Evolutionary conservation across 1,140 invertebrate genomes (phyloP).

Genomic region (Palaemon carinicauda): DNA sequence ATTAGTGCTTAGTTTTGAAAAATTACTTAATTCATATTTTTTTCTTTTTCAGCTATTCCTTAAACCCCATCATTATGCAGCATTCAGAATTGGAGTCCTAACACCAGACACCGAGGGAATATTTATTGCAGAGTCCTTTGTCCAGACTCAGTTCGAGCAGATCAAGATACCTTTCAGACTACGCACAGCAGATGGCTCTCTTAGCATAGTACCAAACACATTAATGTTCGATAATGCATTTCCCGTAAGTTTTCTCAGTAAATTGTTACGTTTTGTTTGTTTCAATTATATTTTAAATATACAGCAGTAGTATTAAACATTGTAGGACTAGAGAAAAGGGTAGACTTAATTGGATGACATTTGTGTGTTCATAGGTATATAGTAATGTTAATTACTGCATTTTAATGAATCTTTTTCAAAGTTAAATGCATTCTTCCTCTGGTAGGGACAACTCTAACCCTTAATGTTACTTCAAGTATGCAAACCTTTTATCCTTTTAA

Average conservation of each 20-base stretch:
- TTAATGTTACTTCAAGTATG: no score
- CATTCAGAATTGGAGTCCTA: slow-evolving; percentile 77
- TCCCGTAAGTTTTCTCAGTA: slow-evolving; percentile 70
- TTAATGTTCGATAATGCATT: slow-evolving; percentile 82
- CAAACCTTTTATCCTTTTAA: no score
- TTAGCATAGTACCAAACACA: slow-evolving; percentile 67
- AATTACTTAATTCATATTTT: not conserved
- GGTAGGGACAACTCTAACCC: no score
- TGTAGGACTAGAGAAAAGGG: no score
- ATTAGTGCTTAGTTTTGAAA: no score
- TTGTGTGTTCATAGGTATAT: no score
- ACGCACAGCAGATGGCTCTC: slow-evolving; percentile 60
- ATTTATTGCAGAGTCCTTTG: slow-evolving; percentile 75
- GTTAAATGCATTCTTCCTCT: no score
- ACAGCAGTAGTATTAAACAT: not conserved
- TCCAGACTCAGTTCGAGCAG: slow-evolving; percentile 79
- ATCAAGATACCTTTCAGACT: slow-evolving; percentile 73
- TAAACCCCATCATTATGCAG: slow-evolving; percentile 75
- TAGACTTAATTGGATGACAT: no score
- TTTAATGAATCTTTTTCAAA: no score
- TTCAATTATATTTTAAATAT: not conserved
- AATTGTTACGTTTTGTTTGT: no score
- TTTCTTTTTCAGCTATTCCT: slow-evolving; percentile 68
- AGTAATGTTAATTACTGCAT: no score
- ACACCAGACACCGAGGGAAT: slow-evolving; percentile 76